phyloP scores from a whole-genome alignment of 1,140 invertebrate genomes.

The Meloidogyne floridensis region DNA sequence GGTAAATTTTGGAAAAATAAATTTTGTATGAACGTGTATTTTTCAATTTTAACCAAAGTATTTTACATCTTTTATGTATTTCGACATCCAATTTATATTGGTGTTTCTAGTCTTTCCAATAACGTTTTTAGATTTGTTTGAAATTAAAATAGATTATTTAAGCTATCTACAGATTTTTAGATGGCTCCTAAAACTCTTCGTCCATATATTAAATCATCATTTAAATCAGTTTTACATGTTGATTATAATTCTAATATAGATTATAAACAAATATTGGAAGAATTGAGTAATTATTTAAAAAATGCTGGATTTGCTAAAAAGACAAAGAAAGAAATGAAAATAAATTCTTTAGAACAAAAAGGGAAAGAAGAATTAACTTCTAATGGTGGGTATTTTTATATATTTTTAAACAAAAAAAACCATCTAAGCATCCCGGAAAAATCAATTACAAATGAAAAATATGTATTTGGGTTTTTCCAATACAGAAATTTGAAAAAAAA shows the following conservation, averaged over 20 bases:
- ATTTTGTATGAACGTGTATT: background rate
- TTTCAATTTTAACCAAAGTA: background rate
- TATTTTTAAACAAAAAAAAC: too few relatives aligned
- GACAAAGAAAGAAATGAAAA: background rate
- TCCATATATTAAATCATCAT: conserved; percentile 12
- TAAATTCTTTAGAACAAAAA: background rate
- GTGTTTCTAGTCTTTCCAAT: too few relatives aligned
- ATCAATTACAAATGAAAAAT: too few relatives aligned
- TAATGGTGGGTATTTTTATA: too few relatives aligned
- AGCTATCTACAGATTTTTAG: background rate
- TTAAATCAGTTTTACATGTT: background rate
- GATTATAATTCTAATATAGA: conserved; percentile 13
- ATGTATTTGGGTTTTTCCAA: too few relatives aligned
- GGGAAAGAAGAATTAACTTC: background rate
- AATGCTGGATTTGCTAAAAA: conserved; percentile 2
- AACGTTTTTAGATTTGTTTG: too few relatives aligned
- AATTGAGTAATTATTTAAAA: background rate
- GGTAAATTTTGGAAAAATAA: conserved; percentile 1
- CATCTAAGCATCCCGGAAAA: too few relatives aligned
- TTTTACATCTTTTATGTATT: background rate
- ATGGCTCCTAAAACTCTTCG: conserved; percentile 15
- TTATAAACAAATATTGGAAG: background rate
- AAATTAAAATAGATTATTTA: too few relatives aligned
- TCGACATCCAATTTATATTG: background rate
- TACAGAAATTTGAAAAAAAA: too few relatives aligned